Percentiles rank a stretch among this genome's conserved stretches.
These are phyloP conservation scores for Pipistrellus pipistrellus DNA, from an alignment of 2,797 vertebrate species.

Conservation along the genomic window DNA sequence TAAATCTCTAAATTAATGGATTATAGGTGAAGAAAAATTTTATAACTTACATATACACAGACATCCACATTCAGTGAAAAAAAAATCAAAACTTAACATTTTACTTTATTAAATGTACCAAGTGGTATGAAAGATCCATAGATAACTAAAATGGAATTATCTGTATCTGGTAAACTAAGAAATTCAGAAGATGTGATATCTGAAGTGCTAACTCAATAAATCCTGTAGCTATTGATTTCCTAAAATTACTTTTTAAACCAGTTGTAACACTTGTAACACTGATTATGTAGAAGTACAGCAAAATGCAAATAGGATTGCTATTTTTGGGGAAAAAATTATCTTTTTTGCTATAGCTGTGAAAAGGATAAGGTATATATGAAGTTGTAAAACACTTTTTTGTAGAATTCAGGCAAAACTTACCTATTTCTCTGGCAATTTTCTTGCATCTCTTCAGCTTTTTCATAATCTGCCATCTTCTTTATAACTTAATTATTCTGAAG, in stretches of 20 bases:
- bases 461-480: conserved; percentile 69
- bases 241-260: conserved; percentile 10
- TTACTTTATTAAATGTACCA: conserved; percentile 37
- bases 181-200: conserved; percentile 19
- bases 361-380: background rate
- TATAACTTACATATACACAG: background rate
- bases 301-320: conserved; percentile 18
- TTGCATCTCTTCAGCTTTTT: conserved; percentile 61
- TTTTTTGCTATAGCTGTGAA: background rate
- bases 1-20: background rate
- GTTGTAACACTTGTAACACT: background rate
- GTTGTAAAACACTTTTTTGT: background rate
- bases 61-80: background rate
- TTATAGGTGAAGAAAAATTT: background rate
- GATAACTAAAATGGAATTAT: conserved; percentile 36
- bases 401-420: conserved; percentile 53
- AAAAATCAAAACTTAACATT: background rate
- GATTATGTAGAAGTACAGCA: background rate
- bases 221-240: background rate
- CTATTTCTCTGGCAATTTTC: conserved; percentile 64
- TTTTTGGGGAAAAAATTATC: conserved; percentile 21
- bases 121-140: background rate
- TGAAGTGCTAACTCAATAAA: conserved; percentile 13
- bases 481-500: conserved; percentile 69
- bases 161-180: background rate